Evolutionary conservation across 2,113 vertebrate species (phyloP).

Genomic region (Anser cygnoides): DNA sequence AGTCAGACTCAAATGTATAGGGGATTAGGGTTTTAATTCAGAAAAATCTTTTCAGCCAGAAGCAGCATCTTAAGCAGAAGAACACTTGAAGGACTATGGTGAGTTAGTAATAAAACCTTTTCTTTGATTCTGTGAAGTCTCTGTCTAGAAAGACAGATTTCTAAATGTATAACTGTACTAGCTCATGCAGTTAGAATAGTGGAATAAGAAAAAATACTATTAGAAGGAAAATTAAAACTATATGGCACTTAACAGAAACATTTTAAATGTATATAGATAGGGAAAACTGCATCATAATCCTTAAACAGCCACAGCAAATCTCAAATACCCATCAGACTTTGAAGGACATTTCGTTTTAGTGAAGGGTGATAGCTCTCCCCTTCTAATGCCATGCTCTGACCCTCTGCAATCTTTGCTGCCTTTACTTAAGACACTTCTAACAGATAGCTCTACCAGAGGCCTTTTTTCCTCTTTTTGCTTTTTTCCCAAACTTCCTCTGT

Average conservation of each 20-base stretch:
- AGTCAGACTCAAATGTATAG: background rate
- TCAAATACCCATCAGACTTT: background rate
- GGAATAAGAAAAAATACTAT: background rate
- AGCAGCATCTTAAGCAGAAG: background rate
- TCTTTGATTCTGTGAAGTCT: background rate
- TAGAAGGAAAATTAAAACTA: background rate
- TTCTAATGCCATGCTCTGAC: background rate
- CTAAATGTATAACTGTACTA: background rate
- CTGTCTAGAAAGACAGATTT: background rate
- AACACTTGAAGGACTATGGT: background rate
- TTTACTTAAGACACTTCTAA: background rate
- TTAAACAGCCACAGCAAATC: background rate
- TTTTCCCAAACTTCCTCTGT: background rate
- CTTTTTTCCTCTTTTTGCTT: background rate
- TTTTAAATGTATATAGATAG: background rate
- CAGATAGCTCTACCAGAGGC: background rate
- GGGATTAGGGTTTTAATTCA: slow-evolving; percentile 34
- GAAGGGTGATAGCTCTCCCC: background rate
- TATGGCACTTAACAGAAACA: background rate
- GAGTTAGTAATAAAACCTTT: background rate
- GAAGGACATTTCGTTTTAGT: background rate
- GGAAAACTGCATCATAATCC: background rate
- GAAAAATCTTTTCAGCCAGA: background rate
- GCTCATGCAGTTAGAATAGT: background rate
- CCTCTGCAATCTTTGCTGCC: background rate